These are phyloP conservation scores for Saccostrea glomerata DNA, from an alignment of 1,140 invertebrate genomes.

Conservation along the genomic window DNA sequence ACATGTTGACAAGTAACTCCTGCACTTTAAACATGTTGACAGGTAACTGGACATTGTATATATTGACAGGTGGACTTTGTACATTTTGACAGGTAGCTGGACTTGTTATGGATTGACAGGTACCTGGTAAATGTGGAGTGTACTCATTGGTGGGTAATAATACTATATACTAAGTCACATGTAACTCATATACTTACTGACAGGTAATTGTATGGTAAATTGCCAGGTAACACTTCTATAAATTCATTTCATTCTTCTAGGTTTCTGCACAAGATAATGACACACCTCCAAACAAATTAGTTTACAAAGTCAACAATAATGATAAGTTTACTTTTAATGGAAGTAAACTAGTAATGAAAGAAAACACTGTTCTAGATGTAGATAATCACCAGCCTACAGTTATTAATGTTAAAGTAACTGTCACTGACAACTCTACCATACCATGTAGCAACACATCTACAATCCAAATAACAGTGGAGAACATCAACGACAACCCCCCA, in stretches of 20 bases:
- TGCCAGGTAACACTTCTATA: background rate
- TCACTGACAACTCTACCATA: background rate
- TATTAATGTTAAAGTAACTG: background rate
- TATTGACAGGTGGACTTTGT: too few relatives aligned
- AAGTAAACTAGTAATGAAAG: background rate
- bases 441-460: background rate
- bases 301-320: background rate
- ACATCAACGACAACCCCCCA: background rate
- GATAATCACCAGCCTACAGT: background rate
- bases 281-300: background rate
- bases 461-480: background rate
- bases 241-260: background rate
- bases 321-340: background rate
- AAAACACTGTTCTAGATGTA: background rate
- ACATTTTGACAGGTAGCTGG: too few relatives aligned
- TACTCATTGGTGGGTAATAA: too few relatives aligned
- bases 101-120: too few relatives aligned
- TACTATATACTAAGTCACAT: too few relatives aligned
- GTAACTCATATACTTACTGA: too few relatives aligned
- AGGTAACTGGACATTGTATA: too few relatives aligned
- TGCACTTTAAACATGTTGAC: too few relatives aligned
- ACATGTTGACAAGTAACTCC: too few relatives aligned
- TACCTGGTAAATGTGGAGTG: too few relatives aligned
- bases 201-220: too few relatives aligned
- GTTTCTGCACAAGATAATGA: background rate